Percentiles rank a stretch among this genome's conserved stretches.
phyloP scores from a whole-genome alignment of 1,140 invertebrate species.

The Pogonomyrmex californicus region DNA sequence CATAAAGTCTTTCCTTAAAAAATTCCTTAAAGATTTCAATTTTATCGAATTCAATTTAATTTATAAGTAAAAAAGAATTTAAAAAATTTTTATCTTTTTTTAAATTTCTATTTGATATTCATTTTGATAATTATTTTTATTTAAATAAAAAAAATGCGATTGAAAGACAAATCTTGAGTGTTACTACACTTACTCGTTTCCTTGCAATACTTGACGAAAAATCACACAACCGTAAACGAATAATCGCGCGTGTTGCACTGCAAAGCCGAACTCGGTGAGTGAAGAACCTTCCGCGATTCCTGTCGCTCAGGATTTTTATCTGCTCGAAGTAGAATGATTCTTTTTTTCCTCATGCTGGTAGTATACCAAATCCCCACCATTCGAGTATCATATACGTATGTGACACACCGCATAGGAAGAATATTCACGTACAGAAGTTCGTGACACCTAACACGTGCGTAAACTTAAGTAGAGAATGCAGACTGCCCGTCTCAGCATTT shows the following conservation, averaged over 20 bases:
- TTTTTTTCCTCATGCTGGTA: not conserved
- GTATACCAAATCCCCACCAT: slow-evolving; percentile 59
- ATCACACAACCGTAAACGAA: not conserved
- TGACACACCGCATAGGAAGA: not conserved
- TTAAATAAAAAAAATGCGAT: not conserved
- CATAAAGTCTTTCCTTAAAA: not conserved
- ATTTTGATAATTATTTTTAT: not conserved
- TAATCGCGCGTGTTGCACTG: not conserved
- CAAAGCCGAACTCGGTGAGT: not conserved
- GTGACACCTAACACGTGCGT: not conserved
- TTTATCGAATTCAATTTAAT: not conserved
- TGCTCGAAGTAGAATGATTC: slow-evolving; percentile 38
- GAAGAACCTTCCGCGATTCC: slow-evolving; percentile 25
- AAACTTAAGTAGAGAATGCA: slow-evolving; percentile 14
- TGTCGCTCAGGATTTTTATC: slow-evolving; percentile 31
- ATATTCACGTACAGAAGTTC: not conserved
- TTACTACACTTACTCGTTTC: slow-evolving; percentile 23
- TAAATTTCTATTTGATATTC: not conserved
- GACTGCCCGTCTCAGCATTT: not conserved
- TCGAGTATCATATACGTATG: not conserved
- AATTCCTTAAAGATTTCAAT: not conserved
- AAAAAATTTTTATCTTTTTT: not conserved
- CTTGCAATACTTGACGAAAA: not conserved
- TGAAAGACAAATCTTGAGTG: not conserved
- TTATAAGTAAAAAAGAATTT: not conserved